A percentile compares a stretch with the other conserved stretches of the same genome.
These are phyloP conservation scores for Cephalopachus bancanus DNA, from an alignment of 2,797 vertebrate genomes.

Conservation along the genomic window DNA sequence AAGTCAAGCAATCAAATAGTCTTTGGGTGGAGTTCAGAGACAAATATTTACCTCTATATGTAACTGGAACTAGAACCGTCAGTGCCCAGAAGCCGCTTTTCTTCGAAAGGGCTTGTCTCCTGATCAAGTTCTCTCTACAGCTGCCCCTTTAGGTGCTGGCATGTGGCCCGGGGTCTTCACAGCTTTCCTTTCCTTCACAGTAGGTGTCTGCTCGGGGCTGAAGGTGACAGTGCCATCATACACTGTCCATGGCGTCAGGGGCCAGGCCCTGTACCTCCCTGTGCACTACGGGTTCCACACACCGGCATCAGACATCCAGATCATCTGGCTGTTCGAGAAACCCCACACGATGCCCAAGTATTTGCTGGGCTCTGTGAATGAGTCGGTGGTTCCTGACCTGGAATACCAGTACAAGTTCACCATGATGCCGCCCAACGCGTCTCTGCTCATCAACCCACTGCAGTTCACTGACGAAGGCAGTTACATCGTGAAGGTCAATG, in stretches of 20 bases:
- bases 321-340: constrained; percentile 94
- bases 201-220: constrained; percentile 88
- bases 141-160: neutral
- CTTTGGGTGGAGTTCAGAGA: constrained; percentile 79
- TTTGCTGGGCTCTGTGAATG: constrained; percentile 92
- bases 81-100: constrained; percentile 63
- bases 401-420: constrained; percentile 90
- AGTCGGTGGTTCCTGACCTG: constrained; percentile 88
- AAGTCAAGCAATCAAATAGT: constrained; percentile 23
- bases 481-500: constrained; percentile 94
- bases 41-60: constrained; percentile 78
- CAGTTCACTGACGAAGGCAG: constrained; percentile 92
- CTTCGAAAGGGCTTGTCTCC: constrained; percentile 58
- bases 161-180: constrained; percentile 74
- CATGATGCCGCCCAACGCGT: constrained; percentile 91
- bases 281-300: constrained; percentile 91
- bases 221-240: constrained; percentile 87
- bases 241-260: constrained; percentile 90
- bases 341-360: constrained; percentile 87
- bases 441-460: constrained; percentile 92
- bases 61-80: constrained; percentile 44
- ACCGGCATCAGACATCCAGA: constrained; percentile 92
- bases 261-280: constrained; percentile 90
- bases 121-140: constrained; percentile 8
- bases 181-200: constrained; percentile 72